Percentiles rank a stretch among this genome's conserved stretches.
Evolutionary conservation across 2,113 vertebrate species (phyloP).

Genomic region (Chelonoidis abingdonii): DNA sequence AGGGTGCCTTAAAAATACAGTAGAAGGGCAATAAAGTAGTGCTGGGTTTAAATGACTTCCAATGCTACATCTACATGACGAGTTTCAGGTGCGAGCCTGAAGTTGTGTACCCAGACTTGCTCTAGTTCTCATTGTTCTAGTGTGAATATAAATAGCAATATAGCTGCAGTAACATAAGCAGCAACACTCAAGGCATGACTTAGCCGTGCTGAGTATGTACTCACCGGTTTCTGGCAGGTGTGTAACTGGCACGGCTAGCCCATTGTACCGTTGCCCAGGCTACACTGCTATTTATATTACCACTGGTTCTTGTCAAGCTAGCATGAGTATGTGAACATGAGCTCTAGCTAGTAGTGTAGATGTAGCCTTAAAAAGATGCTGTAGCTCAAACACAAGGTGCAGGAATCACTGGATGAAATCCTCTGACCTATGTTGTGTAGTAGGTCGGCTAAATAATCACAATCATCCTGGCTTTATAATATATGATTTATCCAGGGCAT

Average conservation of each 20-base stretch:
- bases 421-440: rapidly evolving
- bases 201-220: too few relatives aligned
- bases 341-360: neutral
- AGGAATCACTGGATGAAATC: neutral
- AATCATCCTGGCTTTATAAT: neutral
- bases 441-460: neutral
- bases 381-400: neutral
- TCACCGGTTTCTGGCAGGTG: too few relatives aligned
- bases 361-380: neutral
- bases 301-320: neutral
- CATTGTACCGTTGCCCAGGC: neutral
- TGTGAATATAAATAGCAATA: neutral
- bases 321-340: neutral
- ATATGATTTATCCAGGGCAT: neutral
- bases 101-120: neutral
- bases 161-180: neutral
- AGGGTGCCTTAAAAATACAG: neutral
- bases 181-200: neutral
- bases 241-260: neutral
- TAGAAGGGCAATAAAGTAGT: neutral
- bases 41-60: neutral
- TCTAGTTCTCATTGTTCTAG: neutral
- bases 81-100: neutral
- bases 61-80: neutral
- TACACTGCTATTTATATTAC: neutral